phyloP scores from a whole-genome alignment of 2,888 invertebrate genomes.

The Standfussiana lucernea region DNA sequence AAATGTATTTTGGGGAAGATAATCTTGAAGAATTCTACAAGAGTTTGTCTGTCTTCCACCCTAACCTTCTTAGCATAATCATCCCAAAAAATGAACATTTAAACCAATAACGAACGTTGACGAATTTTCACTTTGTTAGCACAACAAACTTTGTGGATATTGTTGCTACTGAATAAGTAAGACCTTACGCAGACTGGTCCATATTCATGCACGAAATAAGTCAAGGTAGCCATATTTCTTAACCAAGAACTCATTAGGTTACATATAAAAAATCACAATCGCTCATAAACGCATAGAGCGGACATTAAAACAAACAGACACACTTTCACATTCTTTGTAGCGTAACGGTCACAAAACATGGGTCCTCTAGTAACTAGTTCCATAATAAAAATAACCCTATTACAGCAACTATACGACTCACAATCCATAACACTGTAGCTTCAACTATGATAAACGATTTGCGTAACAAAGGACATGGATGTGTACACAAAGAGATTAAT shows the following conservation, averaged over 20 bases:
- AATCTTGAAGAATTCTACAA: not conserved
- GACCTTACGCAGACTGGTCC: not conserved
- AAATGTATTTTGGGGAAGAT: not conserved
- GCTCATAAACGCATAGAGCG: slow-evolving; percentile 49
- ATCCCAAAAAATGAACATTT: not conserved
- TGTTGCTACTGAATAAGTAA: slow-evolving; percentile 14
- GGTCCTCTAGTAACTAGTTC: slow-evolving; percentile 47
- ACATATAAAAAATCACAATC: slow-evolving; percentile 48
- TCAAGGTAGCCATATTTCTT: slow-evolving; percentile 36
- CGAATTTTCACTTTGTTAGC: no score
- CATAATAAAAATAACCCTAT: slow-evolving; percentile 53
- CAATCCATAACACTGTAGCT: slow-evolving; percentile 27
- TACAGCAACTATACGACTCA: slow-evolving; percentile 23
- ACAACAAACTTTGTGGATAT: not conserved
- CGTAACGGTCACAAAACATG: slow-evolving; percentile 78
- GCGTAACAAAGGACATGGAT: slow-evolving; percentile 64
- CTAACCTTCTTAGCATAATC: not conserved
- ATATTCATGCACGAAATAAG: slow-evolving; percentile 20
- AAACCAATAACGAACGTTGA: not conserved
- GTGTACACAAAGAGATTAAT: slow-evolving; percentile 55
- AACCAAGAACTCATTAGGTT: slow-evolving; percentile 27
- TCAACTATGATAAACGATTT: slow-evolving; percentile 47
- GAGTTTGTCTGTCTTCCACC: not conserved
- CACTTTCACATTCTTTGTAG: slow-evolving; percentile 83
- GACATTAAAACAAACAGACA: slow-evolving; percentile 68